Evolutionary conservation across 1,140 invertebrate genomes (phyloP), one percentile per base, ranked within the genome.

Genomic region (Drosophila gunungcola): DNA sequence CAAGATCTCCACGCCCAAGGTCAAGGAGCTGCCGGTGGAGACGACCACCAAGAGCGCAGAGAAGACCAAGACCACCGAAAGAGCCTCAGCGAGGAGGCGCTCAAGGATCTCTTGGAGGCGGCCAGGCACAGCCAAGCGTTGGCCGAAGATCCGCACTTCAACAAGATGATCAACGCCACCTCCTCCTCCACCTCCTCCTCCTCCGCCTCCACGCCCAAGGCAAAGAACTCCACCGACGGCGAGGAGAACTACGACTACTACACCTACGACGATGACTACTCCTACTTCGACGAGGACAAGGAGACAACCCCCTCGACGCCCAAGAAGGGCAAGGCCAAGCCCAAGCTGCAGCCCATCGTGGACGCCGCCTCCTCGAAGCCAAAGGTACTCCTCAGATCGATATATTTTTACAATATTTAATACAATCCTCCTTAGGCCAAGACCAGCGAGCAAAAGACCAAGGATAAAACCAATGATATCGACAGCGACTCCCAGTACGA

Each of bases 61-160:
- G 11, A 82, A 77, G 11, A 6, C 52, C 1, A 46, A 32, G 3
- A 56, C 45, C 38, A 69, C 69, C 0, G 72, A 73, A 39, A 74
- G 69, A 32, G 68, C n/a, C 32, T 92, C 11, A 86, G 75, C 42
- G 77, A 80, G 53, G 88, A 91, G 53, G 85, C 73, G 0, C 46
- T 90, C 0, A 64, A 79, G 63, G 88, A 92, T 54, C 57, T 91
- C 7, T 13, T 86, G n/a, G 90, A 92, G 68, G 91, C 88, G 7
- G 77, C 90, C 27, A 92, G 86, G 70, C 90, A 91, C 21, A 91
- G 62, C n/a, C 53, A 69, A 27, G 78, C 84, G 2, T 39, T 92
- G 36, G 81, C 86, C 16, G 81, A 91, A 27, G 91, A 92, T 90
- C 84, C 80, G 16, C 85, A 90, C 34, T 92, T 85, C 42, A 91